phyloP scores from a whole-genome alignment of 2,113 vertebrate genomes.

The Thomomys bottae region DNA sequence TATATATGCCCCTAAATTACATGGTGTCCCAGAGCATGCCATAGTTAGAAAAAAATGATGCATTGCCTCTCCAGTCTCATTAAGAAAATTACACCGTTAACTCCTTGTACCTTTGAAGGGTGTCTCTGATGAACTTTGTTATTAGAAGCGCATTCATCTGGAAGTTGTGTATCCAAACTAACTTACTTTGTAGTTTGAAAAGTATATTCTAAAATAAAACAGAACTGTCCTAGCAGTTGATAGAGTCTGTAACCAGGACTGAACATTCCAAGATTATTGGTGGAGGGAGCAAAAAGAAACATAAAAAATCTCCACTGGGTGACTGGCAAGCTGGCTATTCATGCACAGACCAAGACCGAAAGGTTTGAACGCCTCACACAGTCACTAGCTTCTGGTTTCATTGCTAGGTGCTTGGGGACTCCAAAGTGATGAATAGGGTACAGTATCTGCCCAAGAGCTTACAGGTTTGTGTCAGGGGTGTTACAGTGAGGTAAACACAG shows the following conservation, averaged over 20 bases:
- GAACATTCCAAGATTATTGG: background rate
- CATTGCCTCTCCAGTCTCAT: conserved; percentile 84
- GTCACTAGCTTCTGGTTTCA: background rate
- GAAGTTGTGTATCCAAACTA: conserved; percentile 59
- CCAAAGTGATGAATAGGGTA: background rate
- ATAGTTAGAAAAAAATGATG: conserved; percentile 84
- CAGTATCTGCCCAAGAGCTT: background rate
- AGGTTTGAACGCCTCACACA: background rate
- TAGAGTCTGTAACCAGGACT: background rate
- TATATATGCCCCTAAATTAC: conserved; percentile 88
- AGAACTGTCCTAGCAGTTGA: conserved; percentile 32
- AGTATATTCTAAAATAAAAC: conserved; percentile 62
- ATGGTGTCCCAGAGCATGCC: conserved; percentile 86
- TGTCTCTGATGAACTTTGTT: conserved; percentile 78
- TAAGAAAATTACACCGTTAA: conserved; percentile 87
- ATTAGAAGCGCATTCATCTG: conserved; percentile 70
- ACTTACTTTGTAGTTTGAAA: conserved; percentile 58
- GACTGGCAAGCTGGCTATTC: background rate
- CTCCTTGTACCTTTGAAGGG: conserved; percentile 81
- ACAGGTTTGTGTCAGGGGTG: background rate
- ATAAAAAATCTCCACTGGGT: background rate
- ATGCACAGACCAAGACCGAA: background rate
- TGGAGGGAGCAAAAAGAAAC: background rate
- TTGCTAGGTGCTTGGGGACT: background rate
- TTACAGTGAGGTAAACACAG: background rate